phyloP scores from a whole-genome alignment of 2,113 vertebrate species.

The Zingel zingel region DNA sequence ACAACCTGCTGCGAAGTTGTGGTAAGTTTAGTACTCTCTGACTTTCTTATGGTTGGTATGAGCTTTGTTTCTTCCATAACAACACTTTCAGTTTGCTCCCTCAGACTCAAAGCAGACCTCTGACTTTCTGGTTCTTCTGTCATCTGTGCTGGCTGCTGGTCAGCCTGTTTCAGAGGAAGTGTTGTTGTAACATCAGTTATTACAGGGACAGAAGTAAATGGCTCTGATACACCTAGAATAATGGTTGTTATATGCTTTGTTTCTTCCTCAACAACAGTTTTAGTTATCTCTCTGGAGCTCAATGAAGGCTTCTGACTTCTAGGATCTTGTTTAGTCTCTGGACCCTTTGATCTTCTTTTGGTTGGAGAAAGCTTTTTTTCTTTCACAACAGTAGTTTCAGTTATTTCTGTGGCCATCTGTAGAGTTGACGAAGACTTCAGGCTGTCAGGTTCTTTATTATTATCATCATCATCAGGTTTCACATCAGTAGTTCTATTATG shows the following conservation, averaged over 20 bases:
- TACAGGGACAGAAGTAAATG: too few relatives aligned
- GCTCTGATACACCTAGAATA: too few relatives aligned
- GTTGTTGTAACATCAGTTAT: background rate
- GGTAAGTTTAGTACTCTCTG: too few relatives aligned
- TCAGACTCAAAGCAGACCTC: background rate
- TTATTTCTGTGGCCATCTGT: background rate
- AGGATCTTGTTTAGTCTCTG: background rate
- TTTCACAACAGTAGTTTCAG: background rate
- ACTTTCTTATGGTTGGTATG: too few relatives aligned
- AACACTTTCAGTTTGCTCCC: too few relatives aligned
- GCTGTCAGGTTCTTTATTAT: background rate
- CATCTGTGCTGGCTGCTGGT: background rate
- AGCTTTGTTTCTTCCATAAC: too few relatives aligned
- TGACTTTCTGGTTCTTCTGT: background rate
- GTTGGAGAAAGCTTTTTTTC: conserved; percentile 23
- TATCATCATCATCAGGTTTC: background rate
- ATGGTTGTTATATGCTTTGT: background rate
- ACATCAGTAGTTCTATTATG: background rate
- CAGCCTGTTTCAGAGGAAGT: background rate
- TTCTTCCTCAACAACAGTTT: background rate
- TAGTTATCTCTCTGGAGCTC: background rate
- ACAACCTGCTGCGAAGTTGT: background rate
- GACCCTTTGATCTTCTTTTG: conserved; percentile 28
- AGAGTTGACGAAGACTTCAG: background rate
- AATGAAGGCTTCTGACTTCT: background rate